Base-by-base conservation (phyloP, 2,113 vertebrate species). In the Dipodomys merriami region DNA sequence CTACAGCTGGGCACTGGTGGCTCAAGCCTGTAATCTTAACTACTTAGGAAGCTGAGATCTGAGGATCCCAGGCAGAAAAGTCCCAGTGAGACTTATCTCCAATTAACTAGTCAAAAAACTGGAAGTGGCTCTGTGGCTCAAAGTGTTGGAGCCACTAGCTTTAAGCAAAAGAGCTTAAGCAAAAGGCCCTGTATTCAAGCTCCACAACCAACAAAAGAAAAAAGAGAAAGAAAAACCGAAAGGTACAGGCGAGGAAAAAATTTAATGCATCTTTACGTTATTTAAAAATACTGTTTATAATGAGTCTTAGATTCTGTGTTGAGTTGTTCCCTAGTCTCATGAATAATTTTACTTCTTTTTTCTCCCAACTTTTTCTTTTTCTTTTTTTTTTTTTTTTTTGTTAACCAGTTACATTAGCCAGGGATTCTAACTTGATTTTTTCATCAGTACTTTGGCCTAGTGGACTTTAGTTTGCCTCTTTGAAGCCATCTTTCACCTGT, bases 301-400 rank as follows among this genome's bases (percentile, higher is more conserved):
- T 69, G 65, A 85, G 29, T 89, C 91, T 93, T 88, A 76, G 25
- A 49, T 83, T 88, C 81, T 60, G 33, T 62, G 29, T 84, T 79
- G 39, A 35, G 22, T 62, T 80, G 35, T 83, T 77, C 49, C 18
- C 18, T 94, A 72, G 60, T 46, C 15, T 78, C 19, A 35, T 9
- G 4, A 65, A 25, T 83, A 57, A 57, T 76, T 93, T 35, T 64
- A 76, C 16, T 65, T n/a, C 6, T 29, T 19, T 6, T 7, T 1
- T 39, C 16, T 15, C 7, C 1, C 12, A 5, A 5, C 39, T 39
- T 39, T 49, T 9, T 15, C 4, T 76, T 88, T n/a, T n/a, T n/a
- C n/a, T n/a, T n/a, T n/a, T n/a, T n/a, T n/a, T n/a, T 89, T 22
- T 84, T 82, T 65, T 16, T 92, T 49, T 39, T 39, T 39, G 39